These are phyloP conservation scores for Papilio polytes DNA, from an alignment of 1,140 invertebrate genomes.

Conservation along the genomic window DNA sequence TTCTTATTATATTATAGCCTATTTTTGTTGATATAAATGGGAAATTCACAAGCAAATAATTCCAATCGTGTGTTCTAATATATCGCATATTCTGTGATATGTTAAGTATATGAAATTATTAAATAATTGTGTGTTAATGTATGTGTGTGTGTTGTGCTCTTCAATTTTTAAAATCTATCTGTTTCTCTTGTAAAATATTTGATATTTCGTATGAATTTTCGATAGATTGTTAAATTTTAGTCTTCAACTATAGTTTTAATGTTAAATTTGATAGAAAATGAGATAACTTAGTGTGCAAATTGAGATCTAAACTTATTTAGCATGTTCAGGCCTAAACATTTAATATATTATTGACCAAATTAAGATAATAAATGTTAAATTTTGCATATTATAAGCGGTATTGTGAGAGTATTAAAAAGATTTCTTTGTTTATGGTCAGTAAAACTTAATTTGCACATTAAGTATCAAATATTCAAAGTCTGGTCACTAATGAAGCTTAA, in stretches of 20 bases:
- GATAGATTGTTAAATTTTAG: slow-evolving; percentile 33
- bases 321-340: slow-evolving; percentile 5
- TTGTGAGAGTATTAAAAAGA: neutral
- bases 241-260: slow-evolving; percentile 33
- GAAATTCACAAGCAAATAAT: neutral
- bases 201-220: slow-evolving; percentile 19
- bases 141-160: slow-evolving; percentile 29
- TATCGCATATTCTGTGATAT: slow-evolving; percentile 60
- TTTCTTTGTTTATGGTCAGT: neutral
- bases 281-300: slow-evolving; percentile 18
- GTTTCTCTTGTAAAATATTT: slow-evolving; percentile 5
- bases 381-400: neutral
- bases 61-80: slow-evolving; percentile 40
- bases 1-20: too few species aligned
- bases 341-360: neutral
- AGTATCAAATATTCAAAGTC: slow-evolving; percentile 23
- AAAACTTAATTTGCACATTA: slow-evolving; percentile 30
- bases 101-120: slow-evolving; percentile 35
- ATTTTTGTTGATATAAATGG: too few species aligned
- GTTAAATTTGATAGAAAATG: slow-evolving; percentile 31
- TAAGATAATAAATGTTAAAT: neutral
- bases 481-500: slow-evolving; percentile 35
- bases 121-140: slow-evolving; percentile 22
- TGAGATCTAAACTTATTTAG: neutral
- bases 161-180: slow-evolving; percentile 21